These are phyloP conservation scores for Cinclus cinclus DNA, from an alignment of 2,113 vertebrate species.

Conservation along the genomic window DNA sequence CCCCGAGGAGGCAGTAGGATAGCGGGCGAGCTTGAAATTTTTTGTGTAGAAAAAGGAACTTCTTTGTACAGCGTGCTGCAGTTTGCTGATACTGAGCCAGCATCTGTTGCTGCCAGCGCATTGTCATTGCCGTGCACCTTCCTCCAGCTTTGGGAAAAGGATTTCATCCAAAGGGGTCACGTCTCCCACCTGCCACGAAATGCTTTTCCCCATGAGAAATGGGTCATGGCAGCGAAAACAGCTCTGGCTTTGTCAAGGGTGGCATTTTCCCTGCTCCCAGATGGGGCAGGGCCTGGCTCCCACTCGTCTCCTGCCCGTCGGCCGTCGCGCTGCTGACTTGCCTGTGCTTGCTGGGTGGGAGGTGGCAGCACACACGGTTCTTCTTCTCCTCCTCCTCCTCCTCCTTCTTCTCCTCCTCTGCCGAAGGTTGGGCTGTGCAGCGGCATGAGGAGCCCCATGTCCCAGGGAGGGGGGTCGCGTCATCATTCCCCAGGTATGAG, in stretches of 20 bases:
- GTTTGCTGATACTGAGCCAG: neutral
- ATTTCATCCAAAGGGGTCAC: neutral
- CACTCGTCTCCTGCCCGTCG: conserved; percentile 34
- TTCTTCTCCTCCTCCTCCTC: neutral
- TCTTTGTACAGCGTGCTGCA: neutral
- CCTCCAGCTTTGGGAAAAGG: neutral
- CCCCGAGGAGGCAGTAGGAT: neutral
- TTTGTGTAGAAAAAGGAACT: neutral
- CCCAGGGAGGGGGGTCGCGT: rapidly evolving
- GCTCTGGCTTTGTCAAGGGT: neutral
- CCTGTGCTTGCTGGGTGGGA: neutral
- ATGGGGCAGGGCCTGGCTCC: conserved; percentile 41
- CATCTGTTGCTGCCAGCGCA: rapidly evolving
- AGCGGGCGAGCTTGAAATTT: neutral
- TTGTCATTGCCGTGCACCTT: rapidly evolving
- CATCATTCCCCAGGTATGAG: neutral
- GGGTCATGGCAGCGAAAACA: neutral
- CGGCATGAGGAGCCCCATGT: neutral
- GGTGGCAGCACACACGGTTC: neutral
- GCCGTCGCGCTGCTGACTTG: neutral
- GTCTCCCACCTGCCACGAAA: neutral
- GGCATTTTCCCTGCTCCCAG: neutral
- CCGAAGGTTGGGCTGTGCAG: neutral
- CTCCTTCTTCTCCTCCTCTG: neutral
- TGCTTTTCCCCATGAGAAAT: neutral